Percentiles rank a stretch among this genome's conserved stretches.
These are phyloP conservation scores for Cyclina sinensis DNA, from an alignment of 1,140 invertebrate genomes.

Conservation along the genomic window DNA sequence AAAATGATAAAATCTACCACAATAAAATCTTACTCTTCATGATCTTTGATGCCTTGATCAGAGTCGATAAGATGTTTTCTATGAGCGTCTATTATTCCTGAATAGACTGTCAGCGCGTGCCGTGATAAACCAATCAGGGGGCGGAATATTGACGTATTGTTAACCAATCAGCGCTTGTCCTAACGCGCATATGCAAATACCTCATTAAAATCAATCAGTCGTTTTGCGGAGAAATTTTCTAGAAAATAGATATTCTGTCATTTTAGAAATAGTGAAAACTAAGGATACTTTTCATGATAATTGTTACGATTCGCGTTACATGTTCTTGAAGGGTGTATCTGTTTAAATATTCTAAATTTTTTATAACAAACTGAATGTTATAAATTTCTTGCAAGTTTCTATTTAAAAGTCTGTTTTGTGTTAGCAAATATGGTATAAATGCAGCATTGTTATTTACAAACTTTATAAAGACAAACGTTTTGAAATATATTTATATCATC, in stretches of 20 bases:
- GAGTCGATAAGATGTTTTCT: constrained; percentile 45
- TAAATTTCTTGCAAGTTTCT: no score
- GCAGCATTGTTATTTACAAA: no score
- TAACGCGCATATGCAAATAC: constrained; percentile 43
- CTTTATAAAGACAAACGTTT: no score
- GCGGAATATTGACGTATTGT: constrained; percentile 17
- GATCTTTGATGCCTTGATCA: constrained; percentile 46
- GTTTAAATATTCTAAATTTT: no score
- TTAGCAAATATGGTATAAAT: no score
- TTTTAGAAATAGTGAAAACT: not conserved
- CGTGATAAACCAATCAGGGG: constrained; percentile 49
- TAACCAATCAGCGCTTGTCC: constrained; percentile 49
- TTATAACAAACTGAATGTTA: no score
- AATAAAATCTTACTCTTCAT: constrained; percentile 38
- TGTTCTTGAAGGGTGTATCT: no score
- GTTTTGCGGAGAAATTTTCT: constrained; percentile 3
- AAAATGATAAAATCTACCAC: constrained; percentile 58
- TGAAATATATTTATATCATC: no score
- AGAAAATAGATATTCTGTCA: constrained; percentile 49
- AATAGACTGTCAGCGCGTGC: constrained; percentile 35
- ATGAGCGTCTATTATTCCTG: constrained; percentile 41
- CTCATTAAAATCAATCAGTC: constrained; percentile 26
- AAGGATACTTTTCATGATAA: not conserved
- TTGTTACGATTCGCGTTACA: no score
- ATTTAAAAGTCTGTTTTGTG: no score